Percentiles rank a stretch among this genome's conserved stretches.
phyloP scores from a whole-genome alignment of 1,140 invertebrate genomes.

The Penaeus chinensis region DNA sequence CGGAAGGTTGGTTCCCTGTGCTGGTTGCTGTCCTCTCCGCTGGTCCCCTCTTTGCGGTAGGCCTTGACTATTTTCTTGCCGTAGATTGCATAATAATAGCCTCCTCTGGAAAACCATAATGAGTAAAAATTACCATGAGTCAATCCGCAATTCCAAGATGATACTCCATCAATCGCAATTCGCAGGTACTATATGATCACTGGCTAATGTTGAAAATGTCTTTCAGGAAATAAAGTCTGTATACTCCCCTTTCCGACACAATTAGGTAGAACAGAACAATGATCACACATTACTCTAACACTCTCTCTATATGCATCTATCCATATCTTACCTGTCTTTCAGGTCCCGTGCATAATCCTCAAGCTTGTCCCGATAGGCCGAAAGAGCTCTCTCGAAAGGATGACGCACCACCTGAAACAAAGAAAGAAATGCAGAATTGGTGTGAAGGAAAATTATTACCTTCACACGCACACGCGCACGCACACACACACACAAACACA shows the following conservation, averaged over 20 bases:
- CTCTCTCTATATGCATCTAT: not conserved
- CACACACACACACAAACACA: too few relatives aligned
- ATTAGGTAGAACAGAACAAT: not conserved
- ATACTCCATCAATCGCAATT: not conserved
- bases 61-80: slow-evolving; percentile 51
- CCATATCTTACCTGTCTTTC: slow-evolving; percentile 46
- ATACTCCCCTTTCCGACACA: too few relatives aligned
- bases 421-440: too few relatives aligned
- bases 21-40: not conserved
- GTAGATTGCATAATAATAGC: slow-evolving; percentile 60
- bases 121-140: not conserved
- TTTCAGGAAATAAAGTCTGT: too few relatives aligned
- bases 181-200: too few relatives aligned
- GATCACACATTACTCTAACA: not conserved
- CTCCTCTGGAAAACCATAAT: slow-evolving; percentile 39
- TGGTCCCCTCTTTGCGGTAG: slow-evolving; percentile 33
- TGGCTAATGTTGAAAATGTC: too few relatives aligned
- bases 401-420: slow-evolving; percentile 42
- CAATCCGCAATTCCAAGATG: not conserved
- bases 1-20: slow-evolving; percentile 47
- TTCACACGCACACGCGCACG: too few relatives aligned
- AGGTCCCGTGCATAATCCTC: slow-evolving; percentile 48
- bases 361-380: slow-evolving; percentile 51
- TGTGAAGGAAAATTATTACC: too few relatives aligned
- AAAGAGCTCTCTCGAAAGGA: slow-evolving; percentile 41